Evolutionary conservation across 2,113 vertebrate genomes (phyloP).

Genomic region (Gnathonemus longibarbis): DNA sequence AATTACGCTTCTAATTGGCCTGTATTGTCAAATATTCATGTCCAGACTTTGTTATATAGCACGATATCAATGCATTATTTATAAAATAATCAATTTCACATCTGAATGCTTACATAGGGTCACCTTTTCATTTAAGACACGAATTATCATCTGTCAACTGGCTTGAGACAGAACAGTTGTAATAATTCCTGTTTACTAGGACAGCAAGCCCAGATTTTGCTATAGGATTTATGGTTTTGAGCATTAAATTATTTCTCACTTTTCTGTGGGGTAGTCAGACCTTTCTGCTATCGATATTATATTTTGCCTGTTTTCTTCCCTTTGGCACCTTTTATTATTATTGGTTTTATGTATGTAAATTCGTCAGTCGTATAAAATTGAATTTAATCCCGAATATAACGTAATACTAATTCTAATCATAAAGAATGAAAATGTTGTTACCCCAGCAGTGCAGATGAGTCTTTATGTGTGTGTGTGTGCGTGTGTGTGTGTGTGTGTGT

Average conservation of each 20-base stretch:
- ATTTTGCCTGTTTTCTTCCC: background rate
- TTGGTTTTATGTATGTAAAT: background rate
- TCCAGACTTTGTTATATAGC: background rate
- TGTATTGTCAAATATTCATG: background rate
- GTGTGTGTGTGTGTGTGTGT: background rate
- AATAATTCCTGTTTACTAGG: background rate
- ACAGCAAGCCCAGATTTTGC: background rate
- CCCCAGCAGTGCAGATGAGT: background rate
- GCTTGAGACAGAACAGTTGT: background rate
- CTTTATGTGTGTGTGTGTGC: background rate
- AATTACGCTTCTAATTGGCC: background rate
- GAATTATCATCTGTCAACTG: background rate
- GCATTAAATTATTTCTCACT: background rate
- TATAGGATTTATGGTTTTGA: background rate
- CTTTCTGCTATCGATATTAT: background rate
- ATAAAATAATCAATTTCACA: background rate
- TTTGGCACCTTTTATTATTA: background rate
- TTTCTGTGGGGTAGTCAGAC: background rate
- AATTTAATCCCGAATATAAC: background rate
- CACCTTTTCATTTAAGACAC: background rate
- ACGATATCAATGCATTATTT: background rate
- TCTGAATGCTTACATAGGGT: conserved; percentile 7
- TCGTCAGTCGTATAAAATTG: background rate
- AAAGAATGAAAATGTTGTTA: background rate
- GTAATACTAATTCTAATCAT: background rate